phyloP scores from a whole-genome alignment of 1,140 invertebrate genomes.

The Megalopta genalis region DNA sequence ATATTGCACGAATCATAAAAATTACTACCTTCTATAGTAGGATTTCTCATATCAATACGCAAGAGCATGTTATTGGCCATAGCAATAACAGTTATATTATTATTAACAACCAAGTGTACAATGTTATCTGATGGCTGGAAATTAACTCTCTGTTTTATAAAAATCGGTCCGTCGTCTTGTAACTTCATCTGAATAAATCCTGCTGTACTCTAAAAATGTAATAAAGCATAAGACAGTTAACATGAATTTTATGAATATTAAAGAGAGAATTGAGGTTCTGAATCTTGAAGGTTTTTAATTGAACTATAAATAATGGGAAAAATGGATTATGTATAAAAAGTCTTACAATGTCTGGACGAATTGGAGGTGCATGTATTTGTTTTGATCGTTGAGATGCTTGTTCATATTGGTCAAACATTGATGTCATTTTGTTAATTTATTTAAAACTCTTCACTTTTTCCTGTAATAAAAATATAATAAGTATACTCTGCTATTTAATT shows the following conservation, averaged over 20 bases:
- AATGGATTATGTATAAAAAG: constrained; percentile 28
- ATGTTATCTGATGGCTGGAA: constrained; percentile 89
- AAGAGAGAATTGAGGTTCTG: no score
- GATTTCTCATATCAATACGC: constrained; percentile 90
- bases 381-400: constrained; percentile 83
- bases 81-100: constrained; percentile 90
- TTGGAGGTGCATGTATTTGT: constrained; percentile 71
- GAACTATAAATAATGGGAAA: constrained; percentile 2
- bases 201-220: constrained; percentile 78
- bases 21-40: constrained; percentile 87
- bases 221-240: background rate
- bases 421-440: constrained; percentile 82
- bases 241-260: background rate
- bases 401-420: constrained; percentile 89
- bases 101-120: constrained; percentile 89
- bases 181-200: constrained; percentile 86
- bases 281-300: constrained; percentile 23
- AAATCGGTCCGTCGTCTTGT: constrained; percentile 87
- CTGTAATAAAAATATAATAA: background rate
- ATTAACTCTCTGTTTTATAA: constrained; percentile 89
- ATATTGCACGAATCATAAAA: background rate
- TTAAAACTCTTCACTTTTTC: background rate
- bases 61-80: constrained; percentile 91
- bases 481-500: background rate
- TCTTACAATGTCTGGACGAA: constrained; percentile 78